Base-by-base conservation (phyloP, 2,888 invertebrate genomes). In the Tachina fera region DNA sequence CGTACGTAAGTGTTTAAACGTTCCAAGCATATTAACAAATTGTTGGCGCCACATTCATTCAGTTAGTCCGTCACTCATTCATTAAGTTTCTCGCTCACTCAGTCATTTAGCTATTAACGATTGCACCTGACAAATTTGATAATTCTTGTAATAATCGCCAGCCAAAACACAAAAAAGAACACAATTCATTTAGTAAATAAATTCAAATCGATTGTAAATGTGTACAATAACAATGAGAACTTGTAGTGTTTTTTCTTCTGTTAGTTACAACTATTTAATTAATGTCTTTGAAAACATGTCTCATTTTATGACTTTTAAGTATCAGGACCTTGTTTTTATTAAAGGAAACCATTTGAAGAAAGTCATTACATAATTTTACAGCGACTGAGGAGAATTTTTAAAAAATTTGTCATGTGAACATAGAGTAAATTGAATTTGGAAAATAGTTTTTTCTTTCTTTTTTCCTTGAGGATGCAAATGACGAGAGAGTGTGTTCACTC, bases 21-120 rank as follows among this genome's bases (percentile, higher is more conserved):
- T 89, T 88, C 87, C 71, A 67, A 41, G 89, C 88, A 90, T 90
- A 86, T 85, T 86, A 88, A 87, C 63, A 65, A 84, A 67, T 56
- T 47, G 31, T 43, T 89, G 91, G 91, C 91, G 91, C 91, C 91
- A 90, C 70, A 22, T 65, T 58, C 91, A 91, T 89, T 78, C 75
- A 65, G 51, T 68, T 58, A 74, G 45, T 41, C 19, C 13, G 14
- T 80, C 51, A 45, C 6, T 47, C 56, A 53, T 45, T 71, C 45
- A 49, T 10, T 70, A 22, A 56, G 14, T 49, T 56, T 43, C 11
- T 56, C 56, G 60, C 22, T 61, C 61, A 43, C 13, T 63, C n/a
- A 61, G 58, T 74, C 43, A 41, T 16, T 45, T 60, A 68, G 74
- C 45, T 68, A 49, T 45, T 61, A 75, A 61, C 11, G 53, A 39